Evolutionary conservation across 1,140 invertebrate genomes (phyloP), one percentile per base, ranked within the genome.

Genomic region (Bombus superbus): DNA sequence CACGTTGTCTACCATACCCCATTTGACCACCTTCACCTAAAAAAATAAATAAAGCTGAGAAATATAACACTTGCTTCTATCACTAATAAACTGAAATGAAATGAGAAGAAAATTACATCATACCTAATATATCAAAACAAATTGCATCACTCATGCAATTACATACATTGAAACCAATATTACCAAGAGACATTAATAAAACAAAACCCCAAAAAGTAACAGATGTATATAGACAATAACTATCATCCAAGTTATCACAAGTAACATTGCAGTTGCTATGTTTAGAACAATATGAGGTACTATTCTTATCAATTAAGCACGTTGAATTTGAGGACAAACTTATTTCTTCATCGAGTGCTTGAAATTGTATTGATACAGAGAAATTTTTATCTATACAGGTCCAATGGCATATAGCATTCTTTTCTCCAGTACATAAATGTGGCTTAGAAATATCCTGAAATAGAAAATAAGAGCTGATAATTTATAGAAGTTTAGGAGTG

Each of bases 71-170:
- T 44, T 73, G 59, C 32, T 22, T 15, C 0, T 32, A 38, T 53
- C 74, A 68, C 25, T 32, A 38, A 42, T 64, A 57, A 82, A 44
- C 47, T 25, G n/a, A 38, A 80, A 82, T 53, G 64, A 73, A 57
- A 35, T 6, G 4, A 81, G 28, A 81, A 83, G 47, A 84, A 88
- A 83, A 66, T 62, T 53, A 90, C 25, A 85, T 91, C 93, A 96
- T 95, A 97, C 97, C 97, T 68, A 98, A 96, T 66, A 98, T 95
- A 94, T 98, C 97, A 91, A 98, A 98, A 94, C 97, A 98, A 77
- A 98, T 97, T 40, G 97, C 97, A 94, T 98, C 97, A 59, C 97
- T 97, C 44, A 98, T 97, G 78, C 96, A 97, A 90, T 97, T 98
- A 35, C 96, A 96, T 2, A 98, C 97, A 92, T 98, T 98, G 90